Evolutionary conservation across 2,113 vertebrate genomes (phyloP).

Genomic region (Oreamnos americanus): DNA sequence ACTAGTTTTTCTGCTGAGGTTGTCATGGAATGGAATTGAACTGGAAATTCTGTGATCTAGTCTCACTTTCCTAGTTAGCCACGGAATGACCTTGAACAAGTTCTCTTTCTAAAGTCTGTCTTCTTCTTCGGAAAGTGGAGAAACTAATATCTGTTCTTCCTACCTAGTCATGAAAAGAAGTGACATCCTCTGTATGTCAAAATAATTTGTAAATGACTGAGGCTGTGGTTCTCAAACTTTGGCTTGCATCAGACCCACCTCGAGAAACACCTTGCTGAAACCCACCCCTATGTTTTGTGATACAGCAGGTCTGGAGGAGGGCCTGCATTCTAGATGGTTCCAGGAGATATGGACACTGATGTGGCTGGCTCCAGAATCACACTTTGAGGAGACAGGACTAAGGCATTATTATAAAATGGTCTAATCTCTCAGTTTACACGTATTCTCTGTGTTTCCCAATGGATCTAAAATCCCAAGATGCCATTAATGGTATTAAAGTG

Average conservation of each 20-base stretch:
- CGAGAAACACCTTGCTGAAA: not conserved
- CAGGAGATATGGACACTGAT: rapidly evolving
- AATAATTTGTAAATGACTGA: not conserved
- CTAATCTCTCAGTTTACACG: not conserved
- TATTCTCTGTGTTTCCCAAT: not conserved
- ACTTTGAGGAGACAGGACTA: not conserved
- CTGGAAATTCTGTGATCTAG: not conserved
- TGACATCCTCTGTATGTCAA: not conserved
- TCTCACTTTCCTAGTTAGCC: not conserved
- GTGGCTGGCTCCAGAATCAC: not conserved
- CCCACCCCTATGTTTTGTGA: not conserved
- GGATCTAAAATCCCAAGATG: not conserved
- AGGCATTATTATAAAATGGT: not conserved
- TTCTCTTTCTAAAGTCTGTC: not conserved
- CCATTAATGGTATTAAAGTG: not conserved
- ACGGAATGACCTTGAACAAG: not conserved
- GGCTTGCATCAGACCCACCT: not conserved
- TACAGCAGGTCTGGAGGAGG: not conserved
- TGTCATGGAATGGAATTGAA: not conserved
- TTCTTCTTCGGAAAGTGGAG: not conserved
- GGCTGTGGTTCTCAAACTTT: not conserved
- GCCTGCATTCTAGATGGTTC: not conserved
- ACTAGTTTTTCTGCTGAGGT: not conserved
- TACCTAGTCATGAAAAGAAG: not conserved
- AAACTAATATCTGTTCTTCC: not conserved